These are phyloP conservation scores for Pituophis catenifer DNA, from an alignment of 2,113 vertebrate species.

Conservation along the genomic window DNA sequence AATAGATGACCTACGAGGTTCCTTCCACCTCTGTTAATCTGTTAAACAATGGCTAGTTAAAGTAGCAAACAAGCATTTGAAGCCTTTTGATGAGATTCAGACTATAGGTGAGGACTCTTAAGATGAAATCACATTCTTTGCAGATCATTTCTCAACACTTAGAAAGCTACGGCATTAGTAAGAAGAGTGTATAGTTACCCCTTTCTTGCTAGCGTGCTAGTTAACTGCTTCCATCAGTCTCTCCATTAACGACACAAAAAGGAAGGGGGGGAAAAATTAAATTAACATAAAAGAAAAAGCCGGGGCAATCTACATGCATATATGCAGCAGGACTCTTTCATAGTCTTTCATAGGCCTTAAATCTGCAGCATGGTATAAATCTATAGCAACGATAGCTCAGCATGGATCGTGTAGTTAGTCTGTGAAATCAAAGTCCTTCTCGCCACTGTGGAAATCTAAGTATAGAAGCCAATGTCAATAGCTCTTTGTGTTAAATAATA, in stretches of 20 bases:
- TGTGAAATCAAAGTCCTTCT: not conserved
- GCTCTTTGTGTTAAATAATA: conserved; percentile 26
- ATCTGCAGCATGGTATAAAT: not conserved
- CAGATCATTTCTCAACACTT: not conserved
- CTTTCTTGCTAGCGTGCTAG: not conserved
- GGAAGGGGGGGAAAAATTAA: not conserved
- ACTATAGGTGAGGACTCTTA: not conserved
- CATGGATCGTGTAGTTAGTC: not conserved
- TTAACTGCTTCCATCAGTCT: not conserved
- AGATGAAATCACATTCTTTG: not conserved
- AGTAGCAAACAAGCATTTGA: not conserved
- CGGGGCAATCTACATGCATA: not conserved
- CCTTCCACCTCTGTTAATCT: not conserved
- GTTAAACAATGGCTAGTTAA: not conserved
- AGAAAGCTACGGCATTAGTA: not conserved
- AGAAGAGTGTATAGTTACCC: not conserved
- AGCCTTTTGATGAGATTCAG: not conserved
- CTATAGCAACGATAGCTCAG: conserved; percentile 16
- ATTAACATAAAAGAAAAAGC: not conserved
- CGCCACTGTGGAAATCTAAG: not conserved
- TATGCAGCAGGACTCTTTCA: not conserved
- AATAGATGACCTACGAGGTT: too few relatives aligned
- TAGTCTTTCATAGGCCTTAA: not conserved
- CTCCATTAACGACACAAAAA: not conserved
- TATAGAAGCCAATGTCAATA: conserved; percentile 17